Evolutionary conservation across 2,888 invertebrate genomes (phyloP), one percentile per base, ranked within the genome.

Genomic region (Cylindroiulus punctatus): DNA sequence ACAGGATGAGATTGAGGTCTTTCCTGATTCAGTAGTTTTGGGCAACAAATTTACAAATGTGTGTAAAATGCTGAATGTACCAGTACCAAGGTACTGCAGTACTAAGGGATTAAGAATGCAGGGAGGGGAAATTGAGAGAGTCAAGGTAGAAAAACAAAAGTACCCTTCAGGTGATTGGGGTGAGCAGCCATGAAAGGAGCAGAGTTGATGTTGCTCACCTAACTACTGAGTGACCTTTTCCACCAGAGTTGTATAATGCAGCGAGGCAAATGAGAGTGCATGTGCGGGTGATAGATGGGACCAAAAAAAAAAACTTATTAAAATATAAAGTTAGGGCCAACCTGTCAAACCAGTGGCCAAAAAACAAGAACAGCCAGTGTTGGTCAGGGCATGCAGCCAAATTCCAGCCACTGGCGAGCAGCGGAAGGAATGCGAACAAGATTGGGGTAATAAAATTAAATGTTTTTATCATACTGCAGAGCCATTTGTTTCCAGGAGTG

Each of bases 311-410:
- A 30, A 76, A 76, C 26, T 30, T 30, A 76, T 76, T 76, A 17
- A 76, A 76, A 76, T 76, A 76, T 30, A 76, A 76, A 30, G 76
- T 30, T 76, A 76, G 76, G 76, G 76, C 76, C 76, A 76, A 76
- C 76, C 76, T 76, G 76, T 30, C 76, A 76, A 76, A 30, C 76
- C 76, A 32, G 26, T 17, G 30, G 30, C 76, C 1, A 8, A 76
- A 30, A 52, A 52, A 52, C 19, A 52, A 52, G 19, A 52, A 52
- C n/a, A 22, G 5, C 57, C 0, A 65, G 22, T 30, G 17, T 1
- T 76, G 76, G 76, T 76, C 76, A 76, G 76, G 17, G 76, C 65
- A 65, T 65, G 10, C n/a, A 65, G 19, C 65, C 76, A 76, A 17
- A 76, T 65, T 65, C 65, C 65, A 26, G 22, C 76, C 76, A 76